phyloP scores from a whole-genome alignment of 1,140 invertebrate species.

The Berghia stephanieae region DNA sequence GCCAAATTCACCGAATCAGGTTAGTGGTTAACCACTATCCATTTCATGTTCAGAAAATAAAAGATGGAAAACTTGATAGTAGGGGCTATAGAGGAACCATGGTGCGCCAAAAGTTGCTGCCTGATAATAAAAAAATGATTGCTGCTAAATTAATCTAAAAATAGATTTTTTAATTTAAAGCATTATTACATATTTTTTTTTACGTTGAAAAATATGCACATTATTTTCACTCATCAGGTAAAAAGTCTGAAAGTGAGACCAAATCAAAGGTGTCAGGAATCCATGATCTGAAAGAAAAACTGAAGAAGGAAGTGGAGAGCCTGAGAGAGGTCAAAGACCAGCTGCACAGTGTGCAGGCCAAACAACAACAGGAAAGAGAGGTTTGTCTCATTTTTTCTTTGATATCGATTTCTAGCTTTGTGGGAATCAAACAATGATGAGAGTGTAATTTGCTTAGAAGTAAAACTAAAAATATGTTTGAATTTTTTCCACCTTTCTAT shows the following conservation, averaged over 20 bases:
- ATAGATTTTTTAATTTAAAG: not conserved
- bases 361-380: conserved; percentile 55
- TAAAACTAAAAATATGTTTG: no score
- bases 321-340: conserved; percentile 53
- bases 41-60: no score
- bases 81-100: no score
- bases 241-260: conserved; percentile 56
- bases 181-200: not conserved
- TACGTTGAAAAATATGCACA: not conserved
- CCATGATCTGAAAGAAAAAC: conserved; percentile 58
- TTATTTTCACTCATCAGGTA: conserved; percentile 41
- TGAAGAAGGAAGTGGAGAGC: conserved; percentile 54
- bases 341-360: conserved; percentile 52
- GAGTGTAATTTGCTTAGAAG: no score
- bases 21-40: conserved; percentile 24
- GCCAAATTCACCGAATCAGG: conserved; percentile 57
- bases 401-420: no score
- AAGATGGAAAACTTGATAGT: no score
- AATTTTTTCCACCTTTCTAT: no score
- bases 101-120: no score
- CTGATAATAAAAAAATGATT: no score
- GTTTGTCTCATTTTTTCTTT: no score
- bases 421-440: no score
- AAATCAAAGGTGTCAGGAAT: conserved; percentile 56
- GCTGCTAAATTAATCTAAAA: no score